Evolutionary conservation across 92 coral and sea anemone species (phyloP).

Genomic region (Epizoanthus scotinus): DNA sequence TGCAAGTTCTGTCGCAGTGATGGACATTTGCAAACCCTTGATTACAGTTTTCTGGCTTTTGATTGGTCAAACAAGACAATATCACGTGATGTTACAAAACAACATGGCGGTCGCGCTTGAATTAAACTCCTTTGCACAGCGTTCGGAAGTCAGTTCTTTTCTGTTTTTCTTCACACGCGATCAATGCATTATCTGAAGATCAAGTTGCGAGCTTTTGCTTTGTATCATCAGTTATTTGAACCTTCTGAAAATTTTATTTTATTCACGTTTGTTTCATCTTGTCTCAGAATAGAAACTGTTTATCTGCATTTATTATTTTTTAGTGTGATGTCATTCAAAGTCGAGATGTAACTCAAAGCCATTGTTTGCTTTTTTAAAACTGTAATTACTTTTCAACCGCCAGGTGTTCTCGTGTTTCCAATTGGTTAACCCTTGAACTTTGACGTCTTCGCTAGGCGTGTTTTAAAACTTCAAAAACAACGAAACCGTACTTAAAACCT

Average conservation of each 20-base stretch:
- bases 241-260: constrained; percentile 22
- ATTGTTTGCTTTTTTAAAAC: constrained; percentile 13
- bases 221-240: constrained; percentile 3
- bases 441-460: not conserved
- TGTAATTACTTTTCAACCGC: constrained; percentile 5
- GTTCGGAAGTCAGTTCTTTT: constrained; percentile 17
- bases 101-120: constrained; percentile 76
- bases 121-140: constrained; percentile 19
- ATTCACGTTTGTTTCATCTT: constrained; percentile 19
- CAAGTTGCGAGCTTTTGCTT: constrained; percentile 3
- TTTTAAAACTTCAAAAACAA: not conserved
- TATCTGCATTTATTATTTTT: constrained; percentile 25
- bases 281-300: constrained; percentile 21
- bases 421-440: not conserved
- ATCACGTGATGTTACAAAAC: constrained; percentile 76
- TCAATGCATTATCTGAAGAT: constrained; percentile 34
- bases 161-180: constrained; percentile 40
- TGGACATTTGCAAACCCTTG: constrained; percentile 95
- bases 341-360: not conserved
- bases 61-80: constrained; percentile 71
- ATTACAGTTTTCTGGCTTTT: constrained; percentile 70
- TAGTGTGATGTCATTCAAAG: constrained; percentile 10
- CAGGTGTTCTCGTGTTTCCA: not conserved
- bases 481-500: too few relatives aligned
- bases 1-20: constrained; percentile 82